phyloP scores from a whole-genome alignment of 2,113 vertebrate species.

The western clawed frog (Xenopus tropicalis) region UCB_Xtro_10.0 CM004451.2:29523001-29523500 shows the following conservation, averaged over 20 bases:
- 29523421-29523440: neutral
- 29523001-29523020: no score
- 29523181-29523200: conserved; percentile 20
- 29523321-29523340: conserved; percentile 31
- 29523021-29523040: no score
- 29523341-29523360: conserved; percentile 3
- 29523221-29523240: conserved; percentile 45
- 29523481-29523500: conserved; percentile 31
- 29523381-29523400: conserved; percentile 21
- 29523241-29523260: conserved; percentile 28
- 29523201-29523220: conserved; percentile 14
- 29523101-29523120: conserved; percentile 16
- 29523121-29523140: neutral
- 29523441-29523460: conserved; percentile 26
- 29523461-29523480: conserved; percentile 34
- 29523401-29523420: conserved; percentile 13
- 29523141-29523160: conserved; percentile 18
- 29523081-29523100: neutral
- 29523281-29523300: conserved; percentile 43
- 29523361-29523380: neutral
- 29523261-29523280: neutral
- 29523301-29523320: conserved; percentile 39
- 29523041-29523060: no score
- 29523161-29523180: conserved; percentile 3
- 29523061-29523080: conserved; percentile 15